A percentile compares a stretch with the other conserved stretches of the same genome.
Evolutionary conservation across 1,140 invertebrate species (phyloP).

Genomic region (Aphelenchoides avenae): DNA sequence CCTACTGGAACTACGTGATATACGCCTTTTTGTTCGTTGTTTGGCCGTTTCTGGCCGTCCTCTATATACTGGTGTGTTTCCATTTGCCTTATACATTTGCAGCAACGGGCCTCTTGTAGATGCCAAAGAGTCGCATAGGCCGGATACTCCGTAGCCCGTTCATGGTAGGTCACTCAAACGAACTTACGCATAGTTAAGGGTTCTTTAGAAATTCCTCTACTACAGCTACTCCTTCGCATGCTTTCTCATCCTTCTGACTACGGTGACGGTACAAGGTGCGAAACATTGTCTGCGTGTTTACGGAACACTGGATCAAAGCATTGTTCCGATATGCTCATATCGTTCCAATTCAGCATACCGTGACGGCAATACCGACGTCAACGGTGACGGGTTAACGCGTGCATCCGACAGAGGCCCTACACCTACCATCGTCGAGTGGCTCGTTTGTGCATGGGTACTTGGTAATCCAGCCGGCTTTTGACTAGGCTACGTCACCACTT

Average conservation of each 20-base stretch:
- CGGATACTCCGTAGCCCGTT: conserved; percentile 83
- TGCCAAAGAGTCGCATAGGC: conserved; percentile 74
- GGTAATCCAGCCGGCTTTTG: conserved; percentile 64
- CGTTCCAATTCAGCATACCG: conserved; percentile 72
- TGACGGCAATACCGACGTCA: conserved; percentile 73
- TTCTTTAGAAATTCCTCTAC: conserved; percentile 89
- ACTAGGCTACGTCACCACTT: not conserved
- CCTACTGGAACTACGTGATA: conserved; percentile 72
- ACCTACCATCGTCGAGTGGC: conserved; percentile 77
- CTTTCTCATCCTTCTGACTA: conserved; percentile 67
- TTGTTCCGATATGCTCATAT: conserved; percentile 63
- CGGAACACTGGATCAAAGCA: not conserved
- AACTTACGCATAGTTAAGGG: too few species aligned
- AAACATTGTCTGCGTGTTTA: too few species aligned
- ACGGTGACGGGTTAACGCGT: conserved; percentile 67
- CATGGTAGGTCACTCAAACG: too few species aligned
- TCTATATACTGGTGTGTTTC: conserved; percentile 71
- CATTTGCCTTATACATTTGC: conserved; percentile 4
- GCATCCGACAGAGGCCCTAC: conserved; percentile 73
- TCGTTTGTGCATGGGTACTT: conserved; percentile 76
- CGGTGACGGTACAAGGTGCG: conserved; percentile 40
- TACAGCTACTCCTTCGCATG: conserved; percentile 82
- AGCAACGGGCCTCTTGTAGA: conserved; percentile 17
- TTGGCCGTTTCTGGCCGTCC: conserved; percentile 78
- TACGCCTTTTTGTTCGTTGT: conserved; percentile 73